A percentile compares a stretch with the other conserved stretches of the same genome.
phyloP scores from a whole-genome alignment of 2,888 invertebrate genomes.

The Lasioglossum villosulum region DNA sequence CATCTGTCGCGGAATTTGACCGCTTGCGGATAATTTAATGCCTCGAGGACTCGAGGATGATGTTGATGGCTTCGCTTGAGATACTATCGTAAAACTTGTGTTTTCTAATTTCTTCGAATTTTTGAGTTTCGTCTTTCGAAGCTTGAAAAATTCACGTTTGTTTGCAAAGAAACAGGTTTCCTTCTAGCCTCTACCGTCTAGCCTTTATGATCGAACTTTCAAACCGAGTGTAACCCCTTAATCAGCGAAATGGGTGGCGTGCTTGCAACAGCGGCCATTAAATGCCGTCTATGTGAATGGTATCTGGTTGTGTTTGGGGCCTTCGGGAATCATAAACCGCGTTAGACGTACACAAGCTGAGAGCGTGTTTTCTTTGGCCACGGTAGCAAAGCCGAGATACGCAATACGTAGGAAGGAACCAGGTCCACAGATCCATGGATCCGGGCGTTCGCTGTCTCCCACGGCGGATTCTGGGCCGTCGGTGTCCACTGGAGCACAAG shows the following conservation, averaged over 20 bases:
- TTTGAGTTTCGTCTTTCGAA: too few relatives aligned
- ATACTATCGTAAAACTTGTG: background rate
- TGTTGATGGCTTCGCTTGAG: background rate
- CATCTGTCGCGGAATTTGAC: too few relatives aligned
- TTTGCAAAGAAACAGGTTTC: too few relatives aligned
- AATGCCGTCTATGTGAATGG: background rate
- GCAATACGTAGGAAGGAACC: conserved; percentile 6
- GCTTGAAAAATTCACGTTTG: too few relatives aligned
- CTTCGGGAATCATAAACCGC: background rate
- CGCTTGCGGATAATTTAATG: too few relatives aligned
- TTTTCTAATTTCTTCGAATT: background rate
- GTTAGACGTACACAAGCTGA: background rate
- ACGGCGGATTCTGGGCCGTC: conserved; percentile 72
- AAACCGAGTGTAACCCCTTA: background rate
- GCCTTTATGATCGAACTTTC: background rate
- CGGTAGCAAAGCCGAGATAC: background rate
- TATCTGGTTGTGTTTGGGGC: background rate
- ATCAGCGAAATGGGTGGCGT: too few relatives aligned
- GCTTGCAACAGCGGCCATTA: conserved; percentile 27
- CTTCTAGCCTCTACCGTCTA: too few relatives aligned
- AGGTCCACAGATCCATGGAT: background rate
- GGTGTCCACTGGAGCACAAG: conserved; percentile 26
- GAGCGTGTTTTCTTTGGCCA: background rate
- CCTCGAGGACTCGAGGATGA: too few relatives aligned
- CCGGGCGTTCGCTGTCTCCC: background rate